Conservation (phyloP, 1,140 invertebrate genomes). For the Euglossa dilemma region DNA sequence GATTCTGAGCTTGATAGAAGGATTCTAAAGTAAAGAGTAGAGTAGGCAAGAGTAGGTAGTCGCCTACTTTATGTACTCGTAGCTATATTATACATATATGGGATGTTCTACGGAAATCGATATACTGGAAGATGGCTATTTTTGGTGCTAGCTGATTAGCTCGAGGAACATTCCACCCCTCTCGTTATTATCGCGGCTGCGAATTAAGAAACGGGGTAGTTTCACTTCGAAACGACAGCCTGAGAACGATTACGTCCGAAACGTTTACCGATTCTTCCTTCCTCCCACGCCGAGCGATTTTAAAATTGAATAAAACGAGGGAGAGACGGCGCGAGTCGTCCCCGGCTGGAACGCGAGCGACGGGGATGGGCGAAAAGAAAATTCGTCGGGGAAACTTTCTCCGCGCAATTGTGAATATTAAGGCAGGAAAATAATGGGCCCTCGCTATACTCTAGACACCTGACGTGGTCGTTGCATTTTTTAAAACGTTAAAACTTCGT, state of each 20-base stretch:
- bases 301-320: not conserved
- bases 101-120: conserved; percentile 66
- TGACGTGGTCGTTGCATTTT: conserved; percentile 18
- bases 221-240: not conserved
- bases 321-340: not conserved
- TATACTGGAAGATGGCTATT: conserved; percentile 42
- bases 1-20: conserved; percentile 50
- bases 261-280: not conserved
- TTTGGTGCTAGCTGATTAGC: conserved; percentile 19
- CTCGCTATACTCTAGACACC: not conserved
- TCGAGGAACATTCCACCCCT: not conserved
- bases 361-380: not conserved
- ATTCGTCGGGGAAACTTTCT: not conserved
- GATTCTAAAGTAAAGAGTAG: conserved; percentile 57
- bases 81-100: conserved; percentile 54
- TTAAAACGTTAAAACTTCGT: not conserved
- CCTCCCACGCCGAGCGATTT: not conserved
- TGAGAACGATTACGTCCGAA: not conserved
- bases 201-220: not conserved
- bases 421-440: not conserved
- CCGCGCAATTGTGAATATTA: not conserved
- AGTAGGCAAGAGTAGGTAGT: conserved; percentile 57
- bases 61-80: conserved; percentile 46
- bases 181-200: not conserved
- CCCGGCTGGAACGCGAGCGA: not conserved